phyloP scores from a whole-genome alignment of 2,113 vertebrate genomes.

The Amphiprion percula region DNA sequence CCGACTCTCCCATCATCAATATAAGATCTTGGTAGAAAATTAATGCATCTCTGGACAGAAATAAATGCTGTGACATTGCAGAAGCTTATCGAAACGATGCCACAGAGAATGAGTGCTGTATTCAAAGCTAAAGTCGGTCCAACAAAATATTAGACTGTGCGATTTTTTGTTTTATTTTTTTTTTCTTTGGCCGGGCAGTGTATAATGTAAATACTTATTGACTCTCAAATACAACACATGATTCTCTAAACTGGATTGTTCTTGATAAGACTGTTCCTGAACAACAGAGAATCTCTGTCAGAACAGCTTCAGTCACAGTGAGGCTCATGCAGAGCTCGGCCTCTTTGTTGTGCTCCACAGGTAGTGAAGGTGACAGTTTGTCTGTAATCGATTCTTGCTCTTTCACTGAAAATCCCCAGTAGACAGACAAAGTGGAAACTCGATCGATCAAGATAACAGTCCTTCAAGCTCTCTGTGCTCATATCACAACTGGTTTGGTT shows the following conservation, averaged over 20 bases:
- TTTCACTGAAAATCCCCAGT: constrained; percentile 40
- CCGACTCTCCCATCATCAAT: no score
- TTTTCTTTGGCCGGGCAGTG: no score
- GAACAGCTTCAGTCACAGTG: background rate
- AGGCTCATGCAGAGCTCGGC: constrained; percentile 24
- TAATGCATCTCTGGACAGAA: no score
- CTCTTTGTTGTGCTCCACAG: constrained; percentile 37
- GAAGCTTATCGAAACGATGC: no score
- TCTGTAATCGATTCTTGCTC: constrained; percentile 56
- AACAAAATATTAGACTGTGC: no score
- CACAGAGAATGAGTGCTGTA: no score
- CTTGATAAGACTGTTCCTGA: background rate
- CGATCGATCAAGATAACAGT: constrained; percentile 6
- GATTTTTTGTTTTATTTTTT: no score
- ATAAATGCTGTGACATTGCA: no score
- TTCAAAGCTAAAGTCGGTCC: no score
- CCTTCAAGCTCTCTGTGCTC: background rate
- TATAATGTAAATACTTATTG: background rate
- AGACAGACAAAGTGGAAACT: constrained; percentile 20
- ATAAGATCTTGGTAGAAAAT: no score
- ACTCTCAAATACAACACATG: background rate
- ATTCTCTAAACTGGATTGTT: background rate
- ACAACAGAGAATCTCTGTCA: background rate
- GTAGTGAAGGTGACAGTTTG: constrained; percentile 43
- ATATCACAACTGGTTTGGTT: background rate